Percentiles rank a stretch among this genome's conserved stretches.
These are phyloP conservation scores for Centrocercus urophasianus DNA, from an alignment of 2,113 vertebrate species.

Conservation along the genomic window DNA sequence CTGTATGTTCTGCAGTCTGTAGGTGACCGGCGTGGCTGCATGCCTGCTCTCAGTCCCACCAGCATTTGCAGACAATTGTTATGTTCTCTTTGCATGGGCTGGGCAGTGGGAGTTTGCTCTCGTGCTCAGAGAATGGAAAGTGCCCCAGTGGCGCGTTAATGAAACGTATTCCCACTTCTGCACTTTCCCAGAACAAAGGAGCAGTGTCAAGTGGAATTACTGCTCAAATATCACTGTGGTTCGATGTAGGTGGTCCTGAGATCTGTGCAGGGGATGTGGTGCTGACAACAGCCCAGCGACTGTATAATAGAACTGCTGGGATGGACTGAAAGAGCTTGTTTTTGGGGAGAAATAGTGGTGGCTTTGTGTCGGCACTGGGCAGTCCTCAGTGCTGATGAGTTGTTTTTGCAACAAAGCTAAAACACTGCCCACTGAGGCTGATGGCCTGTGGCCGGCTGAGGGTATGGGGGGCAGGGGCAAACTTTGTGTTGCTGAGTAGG, in stretches of 20 bases:
- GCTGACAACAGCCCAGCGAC: slow-evolving; percentile 38
- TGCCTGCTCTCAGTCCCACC: background rate
- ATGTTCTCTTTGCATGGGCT: slow-evolving; percentile 7
- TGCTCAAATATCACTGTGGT: slow-evolving; percentile 75
- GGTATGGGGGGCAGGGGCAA: rapidly evolving
- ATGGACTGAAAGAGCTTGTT: slow-evolving; percentile 70
- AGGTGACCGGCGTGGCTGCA: background rate
- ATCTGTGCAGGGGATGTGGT: slow-evolving; percentile 36
- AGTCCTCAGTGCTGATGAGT: background rate
- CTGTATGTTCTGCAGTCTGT: slow-evolving; percentile 5
- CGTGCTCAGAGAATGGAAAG: slow-evolving; percentile 37
- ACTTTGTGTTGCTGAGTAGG: rapidly evolving
- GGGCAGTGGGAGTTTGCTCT: slow-evolving; percentile 64
- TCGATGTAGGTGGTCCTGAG: slow-evolving; percentile 79
- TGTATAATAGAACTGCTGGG: slow-evolving; percentile 71
- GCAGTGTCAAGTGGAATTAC: slow-evolving; percentile 71
- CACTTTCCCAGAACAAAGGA: slow-evolving; percentile 78
- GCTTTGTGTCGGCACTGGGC: slow-evolving; percentile 70
- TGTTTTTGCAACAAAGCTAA: background rate
- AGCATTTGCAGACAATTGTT: background rate
- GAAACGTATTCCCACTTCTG: slow-evolving; percentile 62
- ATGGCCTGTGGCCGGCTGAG: background rate
- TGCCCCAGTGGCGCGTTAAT: background rate
- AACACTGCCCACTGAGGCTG: background rate
- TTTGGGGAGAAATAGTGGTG: slow-evolving; percentile 67